These are phyloP conservation scores for Octonoba sinensis DNA, from an alignment of 2,888 invertebrate genomes.

Conservation along the genomic window DNA sequence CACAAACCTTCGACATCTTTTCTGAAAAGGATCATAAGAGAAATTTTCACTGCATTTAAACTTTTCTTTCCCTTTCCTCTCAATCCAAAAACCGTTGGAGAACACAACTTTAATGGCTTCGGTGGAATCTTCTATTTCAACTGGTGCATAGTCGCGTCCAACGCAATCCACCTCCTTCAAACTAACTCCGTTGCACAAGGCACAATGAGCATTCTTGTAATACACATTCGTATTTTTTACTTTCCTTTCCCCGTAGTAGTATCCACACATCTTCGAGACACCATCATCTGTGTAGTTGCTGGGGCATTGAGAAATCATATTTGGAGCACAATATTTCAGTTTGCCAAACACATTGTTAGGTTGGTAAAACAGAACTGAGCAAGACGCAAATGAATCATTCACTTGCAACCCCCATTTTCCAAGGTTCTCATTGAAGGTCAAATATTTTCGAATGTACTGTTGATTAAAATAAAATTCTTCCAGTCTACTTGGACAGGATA, in stretches of 20 bases:
- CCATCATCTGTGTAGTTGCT: constrained; percentile 2
- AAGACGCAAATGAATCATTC: constrained; percentile 11
- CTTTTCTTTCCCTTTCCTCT: neutral
- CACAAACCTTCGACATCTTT: constrained; percentile 1
- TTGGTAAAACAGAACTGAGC: constrained; percentile 15
- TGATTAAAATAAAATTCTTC: too few relatives aligned
- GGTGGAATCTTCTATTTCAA: neutral
- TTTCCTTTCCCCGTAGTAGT: constrained; percentile 35
- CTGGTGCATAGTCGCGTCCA: constrained; percentile 3
- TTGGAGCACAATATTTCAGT: constrained; percentile 28
- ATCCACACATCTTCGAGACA: neutral
- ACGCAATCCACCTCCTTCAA: constrained; percentile 32
- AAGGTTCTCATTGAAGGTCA: too few relatives aligned
- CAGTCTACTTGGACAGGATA: too few relatives aligned
- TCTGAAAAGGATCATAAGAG: constrained; percentile 15
- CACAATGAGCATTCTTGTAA: constrained; percentile 41
- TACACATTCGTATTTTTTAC: constrained; percentile 11
- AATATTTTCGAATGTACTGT: too few relatives aligned
- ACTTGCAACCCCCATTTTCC: neutral
- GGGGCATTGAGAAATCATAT: constrained; percentile 21
- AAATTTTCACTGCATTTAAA: constrained; percentile 25
- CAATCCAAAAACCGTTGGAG: constrained; percentile 14
- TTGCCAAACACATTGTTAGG: constrained; percentile 9
- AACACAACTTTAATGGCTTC: constrained; percentile 27
- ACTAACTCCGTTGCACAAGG: constrained; percentile 21